phyloP scores from a whole-genome alignment of 2,797 vertebrate genomes.

The Tokudaia tokunoshimensis region DNA sequence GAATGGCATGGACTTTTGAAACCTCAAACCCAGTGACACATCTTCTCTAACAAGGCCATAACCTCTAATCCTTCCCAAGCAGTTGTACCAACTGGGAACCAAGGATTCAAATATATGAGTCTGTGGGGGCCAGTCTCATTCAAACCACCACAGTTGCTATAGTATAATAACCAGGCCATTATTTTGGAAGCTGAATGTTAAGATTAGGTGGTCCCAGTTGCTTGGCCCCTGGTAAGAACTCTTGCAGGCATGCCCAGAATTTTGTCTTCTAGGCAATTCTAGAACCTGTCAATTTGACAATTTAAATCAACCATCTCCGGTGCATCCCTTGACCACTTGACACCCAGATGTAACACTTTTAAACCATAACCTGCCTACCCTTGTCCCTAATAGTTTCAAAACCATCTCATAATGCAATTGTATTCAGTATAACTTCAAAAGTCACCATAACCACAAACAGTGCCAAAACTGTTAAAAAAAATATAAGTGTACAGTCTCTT shows the following conservation, averaged over 20 bases:
- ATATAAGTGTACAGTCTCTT: neutral
- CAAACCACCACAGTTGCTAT: neutral
- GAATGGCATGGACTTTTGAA: neutral
- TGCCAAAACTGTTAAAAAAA: neutral
- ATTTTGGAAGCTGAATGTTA: neutral
- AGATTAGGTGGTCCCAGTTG: no score
- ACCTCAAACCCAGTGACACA: neutral
- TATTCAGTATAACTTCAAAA: neutral
- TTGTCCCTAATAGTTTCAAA: neutral
- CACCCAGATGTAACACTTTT: neutral
- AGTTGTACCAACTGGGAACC: neutral
- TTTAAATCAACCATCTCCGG: neutral
- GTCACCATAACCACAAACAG: no score
- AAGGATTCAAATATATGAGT: neutral
- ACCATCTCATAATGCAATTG: neutral
- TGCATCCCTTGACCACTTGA: neutral
- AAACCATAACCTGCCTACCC: neutral
- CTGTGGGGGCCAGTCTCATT: neutral
- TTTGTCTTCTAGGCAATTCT: neutral
- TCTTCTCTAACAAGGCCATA: neutral
- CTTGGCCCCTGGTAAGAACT: neutral
- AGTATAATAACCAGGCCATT: neutral
- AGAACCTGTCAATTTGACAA: neutral
- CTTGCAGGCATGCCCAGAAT: neutral
- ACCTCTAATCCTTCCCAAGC: neutral